Conservation (phyloP, 2,113 vertebrate genomes). For the Edolisoma coerulescens region DNA sequence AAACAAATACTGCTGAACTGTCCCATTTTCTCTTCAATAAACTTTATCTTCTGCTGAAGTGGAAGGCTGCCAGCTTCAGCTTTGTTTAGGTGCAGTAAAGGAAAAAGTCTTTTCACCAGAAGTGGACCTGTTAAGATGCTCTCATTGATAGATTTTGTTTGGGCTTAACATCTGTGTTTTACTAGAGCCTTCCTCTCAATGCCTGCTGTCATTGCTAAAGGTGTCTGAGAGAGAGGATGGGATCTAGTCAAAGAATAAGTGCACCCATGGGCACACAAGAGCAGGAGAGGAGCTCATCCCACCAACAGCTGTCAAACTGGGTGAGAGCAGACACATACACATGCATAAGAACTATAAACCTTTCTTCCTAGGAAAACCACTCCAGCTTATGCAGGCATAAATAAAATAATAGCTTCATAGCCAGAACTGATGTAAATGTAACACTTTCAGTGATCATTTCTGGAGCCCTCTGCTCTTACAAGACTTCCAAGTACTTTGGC, state of each 20-base stretch:
- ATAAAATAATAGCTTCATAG: neutral
- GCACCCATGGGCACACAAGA: rapidly evolving
- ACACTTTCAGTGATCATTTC: neutral
- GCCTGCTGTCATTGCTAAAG: neutral
- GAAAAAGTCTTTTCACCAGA: neutral
- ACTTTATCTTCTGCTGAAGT: neutral
- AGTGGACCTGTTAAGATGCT: neutral
- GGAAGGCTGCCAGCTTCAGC: neutral
- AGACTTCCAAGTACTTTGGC: neutral
- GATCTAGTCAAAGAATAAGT: rapidly evolving
- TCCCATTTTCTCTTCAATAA: neutral
- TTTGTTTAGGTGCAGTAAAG: neutral
- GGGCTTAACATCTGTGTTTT: neutral
- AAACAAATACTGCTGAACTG: neutral
- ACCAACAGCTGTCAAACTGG: neutral
- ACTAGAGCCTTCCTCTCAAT: neutral
- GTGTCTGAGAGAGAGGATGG: neutral
- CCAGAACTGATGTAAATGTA: neutral
- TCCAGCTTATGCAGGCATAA: rapidly evolving
- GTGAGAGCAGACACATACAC: neutral
- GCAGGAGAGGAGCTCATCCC: neutral
- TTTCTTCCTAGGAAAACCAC: neutral
- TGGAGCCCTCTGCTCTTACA: neutral
- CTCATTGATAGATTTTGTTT: neutral
- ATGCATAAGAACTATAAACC: neutral